These are phyloP conservation scores for Imbricaverruca yamaguchii DNA, from an alignment of 2,888 invertebrate species.

Conservation along the genomic window DNA sequence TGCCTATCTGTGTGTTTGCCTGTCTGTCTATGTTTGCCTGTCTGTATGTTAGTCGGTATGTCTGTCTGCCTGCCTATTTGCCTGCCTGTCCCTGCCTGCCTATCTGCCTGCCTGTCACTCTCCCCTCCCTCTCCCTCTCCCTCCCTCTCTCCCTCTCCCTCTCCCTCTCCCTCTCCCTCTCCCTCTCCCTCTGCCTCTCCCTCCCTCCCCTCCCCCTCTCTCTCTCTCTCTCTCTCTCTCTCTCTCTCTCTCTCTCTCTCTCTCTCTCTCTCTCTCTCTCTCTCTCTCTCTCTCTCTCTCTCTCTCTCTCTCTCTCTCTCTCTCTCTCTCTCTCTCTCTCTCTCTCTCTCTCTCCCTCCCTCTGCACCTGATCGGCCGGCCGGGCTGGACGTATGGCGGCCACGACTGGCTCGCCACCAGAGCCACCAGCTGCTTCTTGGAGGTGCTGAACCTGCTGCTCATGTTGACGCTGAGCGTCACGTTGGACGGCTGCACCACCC, in stretches of 20 bases:
- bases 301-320: constrained; percentile 26
- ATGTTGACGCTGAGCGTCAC: neutral
- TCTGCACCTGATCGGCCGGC: neutral
- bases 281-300: constrained; percentile 15
- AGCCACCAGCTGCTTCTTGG: neutral
- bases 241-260: constrained; percentile 26
- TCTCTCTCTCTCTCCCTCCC: neutral
- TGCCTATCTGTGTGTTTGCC: constrained; percentile 16
- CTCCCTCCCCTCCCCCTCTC: constrained; percentile 26
- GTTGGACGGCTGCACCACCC: neutral
- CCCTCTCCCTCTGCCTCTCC: constrained; percentile 25
- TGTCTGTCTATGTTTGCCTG: constrained; percentile 24
- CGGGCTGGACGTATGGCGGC: neutral
- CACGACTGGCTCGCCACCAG: neutral
- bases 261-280: constrained; percentile 27
- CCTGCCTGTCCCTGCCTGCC: constrained; percentile 20
- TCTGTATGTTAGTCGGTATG: constrained; percentile 18
- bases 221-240: constrained; percentile 25
- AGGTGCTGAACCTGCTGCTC: neutral
- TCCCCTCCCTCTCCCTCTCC: constrained; percentile 3
- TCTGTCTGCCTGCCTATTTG: constrained; percentile 22
- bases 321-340: constrained; percentile 26
- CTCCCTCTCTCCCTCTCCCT: constrained; percentile 23
- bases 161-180: constrained; percentile 24
- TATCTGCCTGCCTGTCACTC: neutral